A percentile compares a stretch with the other conserved stretches of the same genome.
Evolutionary conservation across 2,113 vertebrate species (phyloP).

Genomic region (Eleginops maclovinus): DNA sequence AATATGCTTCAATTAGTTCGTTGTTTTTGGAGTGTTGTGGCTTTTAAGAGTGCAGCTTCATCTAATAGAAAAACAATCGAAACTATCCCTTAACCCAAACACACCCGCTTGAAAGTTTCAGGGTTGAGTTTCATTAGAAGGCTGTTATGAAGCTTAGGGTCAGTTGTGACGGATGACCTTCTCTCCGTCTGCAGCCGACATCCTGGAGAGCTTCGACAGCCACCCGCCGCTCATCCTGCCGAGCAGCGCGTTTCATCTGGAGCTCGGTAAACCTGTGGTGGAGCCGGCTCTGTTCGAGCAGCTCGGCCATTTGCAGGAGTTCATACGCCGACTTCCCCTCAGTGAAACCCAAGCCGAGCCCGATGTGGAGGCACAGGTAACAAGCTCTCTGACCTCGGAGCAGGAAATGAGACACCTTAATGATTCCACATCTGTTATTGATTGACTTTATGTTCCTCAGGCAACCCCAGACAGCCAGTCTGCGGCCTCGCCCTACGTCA

Average conservation of each 20-base stretch:
- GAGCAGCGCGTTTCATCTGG: conserved; percentile 79
- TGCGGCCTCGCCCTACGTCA: conserved; percentile 19
- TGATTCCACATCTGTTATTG: conserved; percentile 40
- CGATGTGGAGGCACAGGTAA: conserved; percentile 62
- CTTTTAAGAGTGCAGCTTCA: too few relatives aligned
- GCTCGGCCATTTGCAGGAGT: conserved; percentile 72
- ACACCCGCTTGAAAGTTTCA: background rate
- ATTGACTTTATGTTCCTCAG: conserved; percentile 42
- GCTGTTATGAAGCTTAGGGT: background rate
- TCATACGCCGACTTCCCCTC: conserved; percentile 49
- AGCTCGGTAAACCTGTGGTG: conserved; percentile 73
- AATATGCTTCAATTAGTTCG: too few relatives aligned
- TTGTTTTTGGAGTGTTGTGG: too few relatives aligned
- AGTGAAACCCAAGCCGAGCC: conserved; percentile 33
- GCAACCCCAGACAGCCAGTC: conserved; percentile 51
- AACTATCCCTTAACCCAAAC: background rate
- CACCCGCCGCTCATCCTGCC: conserved; percentile 87
- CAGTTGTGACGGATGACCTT: conserved; percentile 7
- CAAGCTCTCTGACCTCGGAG: background rate
- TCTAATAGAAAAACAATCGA: too few relatives aligned
- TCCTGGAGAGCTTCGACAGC: conserved; percentile 85
- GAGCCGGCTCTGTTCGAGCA: conserved; percentile 75
- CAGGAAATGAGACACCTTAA: conserved; percentile 23
- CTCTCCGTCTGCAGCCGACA: conserved; percentile 71
- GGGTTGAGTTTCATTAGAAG: conserved; percentile 15